A percentile compares a stretch with the other conserved stretches of the same genome.
Conservation (phyloP, 2,888 invertebrate genomes). For the Creontiades dilutus region DNA sequence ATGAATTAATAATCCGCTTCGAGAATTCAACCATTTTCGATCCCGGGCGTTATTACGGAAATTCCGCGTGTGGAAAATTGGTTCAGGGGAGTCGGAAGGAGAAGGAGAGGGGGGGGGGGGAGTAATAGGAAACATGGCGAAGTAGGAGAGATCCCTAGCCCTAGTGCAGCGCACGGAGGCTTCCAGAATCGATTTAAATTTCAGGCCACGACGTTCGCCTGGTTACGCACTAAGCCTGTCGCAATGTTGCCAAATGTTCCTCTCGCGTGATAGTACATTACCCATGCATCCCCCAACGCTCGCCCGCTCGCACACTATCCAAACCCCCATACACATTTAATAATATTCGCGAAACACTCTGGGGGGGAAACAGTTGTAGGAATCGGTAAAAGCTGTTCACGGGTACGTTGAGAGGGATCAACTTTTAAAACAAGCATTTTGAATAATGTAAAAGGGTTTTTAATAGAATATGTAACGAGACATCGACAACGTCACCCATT, state of each 20-base stretch:
- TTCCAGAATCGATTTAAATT: conserved; percentile 69
- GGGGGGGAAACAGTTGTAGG: not conserved
- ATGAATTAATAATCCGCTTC: not conserved
- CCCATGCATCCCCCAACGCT: conserved; percentile 22
- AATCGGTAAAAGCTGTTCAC: conserved; percentile 20
- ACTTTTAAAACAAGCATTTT: not conserved
- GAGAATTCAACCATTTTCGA: not conserved
- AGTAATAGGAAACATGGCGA: conserved; percentile 1
- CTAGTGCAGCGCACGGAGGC: conserved; percentile 36
- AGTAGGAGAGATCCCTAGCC: conserved; percentile 26
- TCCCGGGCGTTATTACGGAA: not conserved
- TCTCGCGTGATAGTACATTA: conserved; percentile 19
- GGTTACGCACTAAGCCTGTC: conserved; percentile 60
- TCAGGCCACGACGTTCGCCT: conserved; percentile 55
- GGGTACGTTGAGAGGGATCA: not conserved
- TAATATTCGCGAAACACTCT: conserved; percentile 1
- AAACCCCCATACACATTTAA: conserved; percentile 40
- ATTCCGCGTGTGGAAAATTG: conserved; percentile 6
- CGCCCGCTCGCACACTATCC: conserved; percentile 33
- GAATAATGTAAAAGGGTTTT: not conserved
- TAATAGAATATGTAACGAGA: not conserved
- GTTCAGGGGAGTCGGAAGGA: not conserved
- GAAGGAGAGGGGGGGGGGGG: not conserved
- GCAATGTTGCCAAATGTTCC: conserved; percentile 69
- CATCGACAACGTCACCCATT: not conserved